Evolutionary conservation across 2,888 invertebrate species (phyloP), one percentile per base, ranked within the genome.

Genomic region (Polydrusus tereticollis): DNA sequence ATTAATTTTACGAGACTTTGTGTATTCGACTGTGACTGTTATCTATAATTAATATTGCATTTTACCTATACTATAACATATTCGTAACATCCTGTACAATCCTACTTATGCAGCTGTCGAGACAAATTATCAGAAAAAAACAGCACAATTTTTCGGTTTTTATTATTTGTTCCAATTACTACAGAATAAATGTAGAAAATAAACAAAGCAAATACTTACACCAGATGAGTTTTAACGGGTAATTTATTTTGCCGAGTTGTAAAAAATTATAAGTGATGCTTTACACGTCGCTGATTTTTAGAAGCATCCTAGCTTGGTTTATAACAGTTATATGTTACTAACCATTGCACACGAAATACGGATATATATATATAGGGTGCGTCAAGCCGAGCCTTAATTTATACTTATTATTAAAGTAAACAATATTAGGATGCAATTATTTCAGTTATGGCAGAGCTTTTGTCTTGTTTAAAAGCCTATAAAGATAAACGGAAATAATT

Each of bases 261-360:
- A 29, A 55, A 41, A 41, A 55, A 45, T 66, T 66, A 69, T 69
- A 62, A 69, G 60, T 52, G 69, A 62, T 67, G 67, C 59, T 69
- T 69, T 69, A 69, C 69, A 69, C 63, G 69, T 63, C 69, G 69
- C 57, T 69, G 69, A 63, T 69, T 69, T 69, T 63, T 63, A 62
- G 69, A 69, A 55, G 69, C 69, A 69, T 69, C 69, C 69, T 60
- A 50, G 52, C 62, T 69, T 63, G 69, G 47, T 69, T 68, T 69
- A 60, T 69, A 69, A 69, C 69, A 69, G 69, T 69, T 63, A 63
- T 69, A 69, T 43, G 66, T 71, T 38, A 71, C 66, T 29, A 55
- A 26, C 66, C 66, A 71, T 60, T 71, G 66, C 41, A 71, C 71
- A 71, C 66, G 66, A 65, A 55, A n/a, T 71, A 60, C 71, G 71